Conservation (phyloP, 92 coral and sea anemone species). For the Hydrozoanthus gracilis region DNA sequence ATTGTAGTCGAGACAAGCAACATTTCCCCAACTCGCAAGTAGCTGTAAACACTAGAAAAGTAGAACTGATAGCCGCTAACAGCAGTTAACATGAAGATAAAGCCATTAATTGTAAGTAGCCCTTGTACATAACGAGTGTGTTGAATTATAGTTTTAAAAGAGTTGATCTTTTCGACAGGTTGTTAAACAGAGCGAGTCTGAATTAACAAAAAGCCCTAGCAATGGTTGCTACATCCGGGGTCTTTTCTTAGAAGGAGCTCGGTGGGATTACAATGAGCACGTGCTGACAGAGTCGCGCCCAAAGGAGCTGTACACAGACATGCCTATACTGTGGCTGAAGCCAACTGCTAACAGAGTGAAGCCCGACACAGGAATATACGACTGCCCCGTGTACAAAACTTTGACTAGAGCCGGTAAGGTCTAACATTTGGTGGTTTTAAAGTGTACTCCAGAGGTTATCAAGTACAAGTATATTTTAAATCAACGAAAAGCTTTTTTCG, state of each 20-base stretch:
- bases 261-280: conserved; percentile 90
- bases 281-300: conserved; percentile 94
- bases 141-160: no score
- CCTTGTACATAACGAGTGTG: no score
- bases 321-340: conserved; percentile 97
- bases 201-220: conserved; percentile 77
- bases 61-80: no score
- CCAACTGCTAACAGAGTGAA: conserved; percentile 97
- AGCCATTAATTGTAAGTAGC: no score
- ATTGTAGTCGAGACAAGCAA: no score
- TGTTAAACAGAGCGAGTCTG: conserved; percentile 76
- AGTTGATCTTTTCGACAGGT: conserved; percentile 59
- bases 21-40: no score
- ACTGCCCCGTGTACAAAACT: conserved; percentile 97
- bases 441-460: no score
- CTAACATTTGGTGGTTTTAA: not conserved
- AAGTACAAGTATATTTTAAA: no score
- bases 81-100: no score
- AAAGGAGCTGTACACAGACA: conserved; percentile 96
- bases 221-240: conserved; percentile 99
- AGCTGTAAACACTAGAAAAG: no score
- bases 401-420: conserved; percentile 93
- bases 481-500: no score
- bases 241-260: conserved; percentile 96
- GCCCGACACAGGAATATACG: conserved; percentile 90